Conservation (phyloP, 2,888 invertebrate species). For the Apodemia mormo region DNA sequence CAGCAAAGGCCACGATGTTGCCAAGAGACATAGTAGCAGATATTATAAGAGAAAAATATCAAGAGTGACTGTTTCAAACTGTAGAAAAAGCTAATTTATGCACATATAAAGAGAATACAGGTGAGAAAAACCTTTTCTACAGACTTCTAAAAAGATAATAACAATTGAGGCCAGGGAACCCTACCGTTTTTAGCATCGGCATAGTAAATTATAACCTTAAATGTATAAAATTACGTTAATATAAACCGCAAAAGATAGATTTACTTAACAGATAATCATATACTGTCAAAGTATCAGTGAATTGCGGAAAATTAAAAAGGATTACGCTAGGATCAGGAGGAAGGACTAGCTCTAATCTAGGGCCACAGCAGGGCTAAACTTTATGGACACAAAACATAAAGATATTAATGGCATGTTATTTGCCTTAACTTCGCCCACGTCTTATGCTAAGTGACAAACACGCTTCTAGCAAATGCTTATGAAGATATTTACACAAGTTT, state of each 20-base stretch:
- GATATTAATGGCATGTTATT: neutral
- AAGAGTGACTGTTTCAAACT: slow-evolving; percentile 38
- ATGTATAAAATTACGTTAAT: too few species aligned
- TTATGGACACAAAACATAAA: neutral
- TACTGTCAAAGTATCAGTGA: neutral
- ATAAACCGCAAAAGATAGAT: too few species aligned
- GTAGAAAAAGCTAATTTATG: neutral
- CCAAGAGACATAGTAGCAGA: slow-evolving; percentile 73
- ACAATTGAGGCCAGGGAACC: too few species aligned
- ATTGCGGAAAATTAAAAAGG: neutral
- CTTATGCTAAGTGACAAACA: neutral
- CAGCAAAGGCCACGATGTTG: slow-evolving; percentile 72
- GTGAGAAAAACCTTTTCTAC: neutral
- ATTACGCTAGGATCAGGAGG: too few species aligned
- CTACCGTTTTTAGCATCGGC: neutral
- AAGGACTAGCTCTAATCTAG: neutral
- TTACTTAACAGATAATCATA: too few species aligned
- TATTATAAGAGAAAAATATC: slow-evolving; percentile 69
- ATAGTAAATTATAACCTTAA: neutral
- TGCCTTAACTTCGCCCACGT: neutral
- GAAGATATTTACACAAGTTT: neutral
- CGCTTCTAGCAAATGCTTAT: neutral
- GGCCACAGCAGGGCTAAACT: neutral
- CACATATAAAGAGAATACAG: neutral
- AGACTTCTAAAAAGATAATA: neutral